phyloP scores from a whole-genome alignment of 2,888 invertebrate genomes.

The Drosophila picticornis region DNA sequence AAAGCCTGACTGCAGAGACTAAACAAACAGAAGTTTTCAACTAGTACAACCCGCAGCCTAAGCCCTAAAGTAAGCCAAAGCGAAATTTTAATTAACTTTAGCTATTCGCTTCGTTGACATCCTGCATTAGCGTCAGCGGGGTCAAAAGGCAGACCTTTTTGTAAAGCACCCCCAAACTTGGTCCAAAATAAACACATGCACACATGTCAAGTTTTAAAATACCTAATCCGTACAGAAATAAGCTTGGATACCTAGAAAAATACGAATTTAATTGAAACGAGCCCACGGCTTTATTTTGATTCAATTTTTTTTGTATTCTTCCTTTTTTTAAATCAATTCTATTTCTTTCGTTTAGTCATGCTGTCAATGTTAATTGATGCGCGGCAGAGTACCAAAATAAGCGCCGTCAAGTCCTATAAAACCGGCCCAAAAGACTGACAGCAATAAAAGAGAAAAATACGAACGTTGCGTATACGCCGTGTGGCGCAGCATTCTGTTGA shows the following conservation, averaged over 20 bases:
- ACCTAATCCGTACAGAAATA: slow-evolving; percentile 19
- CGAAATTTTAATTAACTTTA: slow-evolving; percentile 74
- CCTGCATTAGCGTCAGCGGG: background rate
- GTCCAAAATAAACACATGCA: slow-evolving; percentile 27
- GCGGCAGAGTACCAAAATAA: slow-evolving; percentile 52
- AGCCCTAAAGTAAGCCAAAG: slow-evolving; percentile 60
- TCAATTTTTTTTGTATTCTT: background rate
- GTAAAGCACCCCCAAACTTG: slow-evolving; percentile 16
- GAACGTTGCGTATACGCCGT: slow-evolving; percentile 63
- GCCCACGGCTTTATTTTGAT: slow-evolving; percentile 9
- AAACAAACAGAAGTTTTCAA: slow-evolving; percentile 32
- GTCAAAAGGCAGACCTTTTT: slow-evolving; percentile 20
- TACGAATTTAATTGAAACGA: slow-evolving; percentile 46
- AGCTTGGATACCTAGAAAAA: slow-evolving; percentile 19
- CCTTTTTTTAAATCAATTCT: slow-evolving; percentile 25
- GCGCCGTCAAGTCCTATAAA: slow-evolving; percentile 36
- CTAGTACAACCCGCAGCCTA: slow-evolving; percentile 45
- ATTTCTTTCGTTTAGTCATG: slow-evolving; percentile 52
- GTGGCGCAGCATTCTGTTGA: slow-evolving; percentile 45
- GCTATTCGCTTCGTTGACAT: slow-evolving; percentile 28
- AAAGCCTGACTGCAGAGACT: slow-evolving; percentile 23
- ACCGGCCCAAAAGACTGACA: slow-evolving; percentile 49
- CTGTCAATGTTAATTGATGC: slow-evolving; percentile 76
- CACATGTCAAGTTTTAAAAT: slow-evolving; percentile 8
- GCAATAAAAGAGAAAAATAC: slow-evolving; percentile 56